phyloP scores from a whole-genome alignment of 2,888 invertebrate species.

The Macaria liturata region DNA sequence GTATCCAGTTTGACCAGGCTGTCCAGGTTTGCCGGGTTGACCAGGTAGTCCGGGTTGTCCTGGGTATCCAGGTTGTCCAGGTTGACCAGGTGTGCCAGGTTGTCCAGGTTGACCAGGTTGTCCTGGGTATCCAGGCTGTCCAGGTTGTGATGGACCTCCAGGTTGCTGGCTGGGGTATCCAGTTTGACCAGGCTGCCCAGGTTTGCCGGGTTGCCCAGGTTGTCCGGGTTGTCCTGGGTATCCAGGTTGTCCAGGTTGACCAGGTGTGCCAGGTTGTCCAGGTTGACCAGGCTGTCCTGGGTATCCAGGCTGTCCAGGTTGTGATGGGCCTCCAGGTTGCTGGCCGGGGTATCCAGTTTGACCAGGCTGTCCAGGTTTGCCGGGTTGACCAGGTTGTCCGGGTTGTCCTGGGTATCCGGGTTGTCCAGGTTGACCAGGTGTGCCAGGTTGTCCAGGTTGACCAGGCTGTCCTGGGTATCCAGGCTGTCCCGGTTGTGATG shows the following conservation, averaged over 20 bases:
- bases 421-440: constrained; percentile 10
- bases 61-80: constrained; percentile 4
- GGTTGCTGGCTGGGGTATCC: no score
- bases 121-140: constrained; percentile 59
- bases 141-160: constrained; percentile 25
- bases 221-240: constrained; percentile 36
- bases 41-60: constrained; percentile 36
- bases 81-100: constrained; percentile 34
- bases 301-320: constrained; percentile 15
- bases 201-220: constrained; percentile 24
- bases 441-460: constrained; percentile 36
- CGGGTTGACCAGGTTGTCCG: constrained; percentile 36
- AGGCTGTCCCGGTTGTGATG: constrained; percentile 42
- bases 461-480: constrained; percentile 70
- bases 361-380: constrained; percentile 33
- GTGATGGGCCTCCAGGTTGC: background rate
- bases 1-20: constrained; percentile 32
- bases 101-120: constrained; percentile 56
- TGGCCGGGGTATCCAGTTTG: constrained; percentile 30
- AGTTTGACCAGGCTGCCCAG: no score
- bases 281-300: constrained; percentile 38
- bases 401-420: constrained; percentile 15
- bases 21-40: constrained; percentile 28
- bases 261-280: constrained; percentile 34
- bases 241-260: constrained; percentile 30